Evolutionary conservation across 2,888 invertebrate genomes (phyloP), one percentile per base, ranked within the genome.

Genomic region (Ichneumon xanthorius): DNA sequence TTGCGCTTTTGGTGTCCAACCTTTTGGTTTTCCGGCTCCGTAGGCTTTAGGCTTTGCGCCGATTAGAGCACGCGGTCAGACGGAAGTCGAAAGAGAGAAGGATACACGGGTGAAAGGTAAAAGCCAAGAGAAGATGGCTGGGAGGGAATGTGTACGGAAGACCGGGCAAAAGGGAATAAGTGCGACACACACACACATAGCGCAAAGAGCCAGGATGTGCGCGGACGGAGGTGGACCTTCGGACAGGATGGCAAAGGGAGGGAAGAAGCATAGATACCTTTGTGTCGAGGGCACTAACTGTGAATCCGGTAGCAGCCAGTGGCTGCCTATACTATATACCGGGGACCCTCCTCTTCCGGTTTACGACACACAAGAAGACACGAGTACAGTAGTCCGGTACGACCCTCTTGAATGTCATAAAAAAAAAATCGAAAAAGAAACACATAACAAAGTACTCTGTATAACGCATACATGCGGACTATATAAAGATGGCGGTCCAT

Each of bases 221-320:
- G 33, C 26, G 48, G 70, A 45, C 45, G 61, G 19, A 72, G 70
- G 48, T 19, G 78, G 58, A 82, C 65, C 78, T 77, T 77, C 33
- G 76, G 30, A 40, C 67, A 55, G 22, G 63, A 65, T 48, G 75
- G 48, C 33, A 76, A 72, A 63, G 73, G 78, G 58, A 77, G 58
- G 45, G 45, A 71, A 70, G 58, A 80, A 58, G 72, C 53, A 48
- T 53, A 73, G 85, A 87, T 83, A 88, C 88, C 89, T 91, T 91
- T 92, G 88, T 90, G 89, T 89, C 88, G 89, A 85, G 86, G 81
- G 89, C 92, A 90, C 88, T 88, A 89, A 90, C 92, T 92, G 89
- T 91, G 89, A 92, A 90, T 91, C 91, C 91, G 91, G 91, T 90
- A 88, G 85, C 87, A 85, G 87, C 88, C 85, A 87, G 86, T 85